Evolutionary conservation across 2,797 vertebrate species (phyloP).

Genomic region (Lycodopsis pacificus): DNA sequence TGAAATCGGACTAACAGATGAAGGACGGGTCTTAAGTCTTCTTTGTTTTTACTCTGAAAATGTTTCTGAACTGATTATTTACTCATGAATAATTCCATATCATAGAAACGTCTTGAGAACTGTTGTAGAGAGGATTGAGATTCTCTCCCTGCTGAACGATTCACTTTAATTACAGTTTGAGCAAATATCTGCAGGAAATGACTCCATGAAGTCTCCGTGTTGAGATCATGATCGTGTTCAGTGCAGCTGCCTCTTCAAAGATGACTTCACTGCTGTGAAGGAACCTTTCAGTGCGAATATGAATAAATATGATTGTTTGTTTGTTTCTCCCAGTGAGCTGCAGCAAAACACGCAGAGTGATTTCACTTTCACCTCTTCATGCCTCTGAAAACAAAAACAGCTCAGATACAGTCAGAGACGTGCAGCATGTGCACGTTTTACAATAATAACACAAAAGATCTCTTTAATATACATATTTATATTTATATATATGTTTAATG

Average conservation of each 20-base stretch:
- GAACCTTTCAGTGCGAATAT: not conserved
- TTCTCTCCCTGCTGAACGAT: not conserved
- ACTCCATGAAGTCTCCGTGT: constrained; percentile 32
- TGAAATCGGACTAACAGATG: not conserved
- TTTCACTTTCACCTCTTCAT: not conserved
- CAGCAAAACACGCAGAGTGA: not conserved
- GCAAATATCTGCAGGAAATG: constrained; percentile 34
- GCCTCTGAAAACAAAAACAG: not conserved
- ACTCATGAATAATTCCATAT: not conserved
- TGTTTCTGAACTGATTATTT: not conserved
- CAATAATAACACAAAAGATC: too few species aligned
- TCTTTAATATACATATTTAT: too few species aligned
- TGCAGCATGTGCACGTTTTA: too few species aligned
- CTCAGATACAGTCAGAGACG: too few species aligned
- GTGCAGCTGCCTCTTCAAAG: not conserved
- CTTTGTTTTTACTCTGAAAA: not conserved
- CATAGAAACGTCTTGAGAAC: not conserved
- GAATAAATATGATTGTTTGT: not conserved
- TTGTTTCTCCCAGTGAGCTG: not conserved
- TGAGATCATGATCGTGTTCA: constrained; percentile 31
- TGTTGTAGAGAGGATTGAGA: not conserved
- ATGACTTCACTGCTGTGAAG: not conserved
- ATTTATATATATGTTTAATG: too few species aligned
- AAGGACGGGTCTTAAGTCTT: not conserved
- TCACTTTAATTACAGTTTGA: constrained; percentile 38